Conservation (phyloP, 1,140 invertebrate genomes). For the Apis laboriosa region DNA sequence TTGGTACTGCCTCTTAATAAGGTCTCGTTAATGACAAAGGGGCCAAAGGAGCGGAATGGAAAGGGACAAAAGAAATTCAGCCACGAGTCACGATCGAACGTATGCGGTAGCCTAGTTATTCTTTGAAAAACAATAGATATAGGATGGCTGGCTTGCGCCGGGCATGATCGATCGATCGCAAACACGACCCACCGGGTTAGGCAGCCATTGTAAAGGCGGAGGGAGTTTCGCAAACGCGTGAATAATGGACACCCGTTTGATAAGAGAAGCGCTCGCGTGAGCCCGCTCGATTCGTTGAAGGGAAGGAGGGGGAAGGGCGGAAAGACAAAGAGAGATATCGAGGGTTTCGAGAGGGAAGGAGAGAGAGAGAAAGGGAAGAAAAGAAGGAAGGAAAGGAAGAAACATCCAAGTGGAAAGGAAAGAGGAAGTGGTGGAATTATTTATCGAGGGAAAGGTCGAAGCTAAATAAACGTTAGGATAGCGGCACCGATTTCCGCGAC, state of each 20-base stretch:
- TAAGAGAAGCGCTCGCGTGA: conserved; percentile 76
- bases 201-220: conserved; percentile 64
- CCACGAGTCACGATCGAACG: conserved; percentile 46
- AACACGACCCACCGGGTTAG: conserved; percentile 49
- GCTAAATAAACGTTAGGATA: conserved; percentile 73
- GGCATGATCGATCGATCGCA: conserved; percentile 57
- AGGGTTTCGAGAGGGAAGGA: conserved; percentile 42
- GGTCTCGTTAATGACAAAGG: conserved; percentile 43
- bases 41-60: conserved; percentile 23
- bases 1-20: conserved; percentile 24
- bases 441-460: conserved; percentile 76
- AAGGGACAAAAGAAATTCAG: conserved; percentile 49
- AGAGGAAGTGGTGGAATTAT: conserved; percentile 68
- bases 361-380: not conserved
- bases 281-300: conserved; percentile 69
- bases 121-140: conserved; percentile 61
- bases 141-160: conserved; percentile 16
- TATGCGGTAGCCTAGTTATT: conserved; percentile 52
- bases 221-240: conserved; percentile 69
- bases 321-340: conserved; percentile 7
- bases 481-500: conserved; percentile 72
- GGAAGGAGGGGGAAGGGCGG: not conserved
- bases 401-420: no score
- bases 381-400: conserved; percentile 28
- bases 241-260: conserved; percentile 79